Percentiles rank a stretch among this genome's conserved stretches.
These are phyloP conservation scores for Caracal caracal DNA, from an alignment of 2,113 vertebrate genomes.

Conservation along the genomic window DNA sequence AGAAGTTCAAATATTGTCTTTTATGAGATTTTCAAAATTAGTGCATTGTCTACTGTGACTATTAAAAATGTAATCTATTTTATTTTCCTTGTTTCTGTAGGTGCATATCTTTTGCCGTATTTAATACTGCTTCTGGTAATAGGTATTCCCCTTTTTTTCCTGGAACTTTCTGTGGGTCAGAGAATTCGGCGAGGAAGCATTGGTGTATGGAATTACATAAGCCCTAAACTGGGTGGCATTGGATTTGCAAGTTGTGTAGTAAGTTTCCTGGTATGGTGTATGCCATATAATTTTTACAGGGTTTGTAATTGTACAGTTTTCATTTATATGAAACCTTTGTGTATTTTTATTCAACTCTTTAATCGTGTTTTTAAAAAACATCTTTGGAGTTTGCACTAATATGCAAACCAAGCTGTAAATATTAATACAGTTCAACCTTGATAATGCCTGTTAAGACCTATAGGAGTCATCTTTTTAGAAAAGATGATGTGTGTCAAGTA, in stretches of 20 bases:
- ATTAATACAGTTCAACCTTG: not conserved
- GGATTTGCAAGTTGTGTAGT: conserved; percentile 97
- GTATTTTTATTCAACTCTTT: not conserved
- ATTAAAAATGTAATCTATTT: conserved; percentile 34
- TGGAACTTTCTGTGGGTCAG: conserved; percentile 98
- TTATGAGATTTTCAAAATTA: conserved; percentile 26
- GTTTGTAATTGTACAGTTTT: not conserved
- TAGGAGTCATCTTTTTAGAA: conserved; percentile 2
- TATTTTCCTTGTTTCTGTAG: conserved; percentile 84
- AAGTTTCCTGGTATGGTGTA: conserved; percentile 80
- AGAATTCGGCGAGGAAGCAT: conserved; percentile 97
- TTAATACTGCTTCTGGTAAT: conserved; percentile 94
- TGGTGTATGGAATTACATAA: conserved; percentile 99
- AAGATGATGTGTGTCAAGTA: not conserved
- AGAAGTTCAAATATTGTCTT: not conserved
- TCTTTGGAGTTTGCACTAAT: not conserved
- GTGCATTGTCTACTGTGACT: not conserved
- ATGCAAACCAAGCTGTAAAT: not conserved
- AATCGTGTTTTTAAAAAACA: not conserved
- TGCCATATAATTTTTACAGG: not conserved
- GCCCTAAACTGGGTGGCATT: conserved; percentile 96
- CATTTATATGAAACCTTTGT: not conserved
- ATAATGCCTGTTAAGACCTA: not conserved
- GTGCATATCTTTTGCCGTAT: conserved; percentile 98
- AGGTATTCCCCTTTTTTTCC: conserved; percentile 97